These are phyloP conservation scores for Nymphalis polychloros DNA, from an alignment of 2,888 invertebrate genomes.

Conservation along the genomic window DNA sequence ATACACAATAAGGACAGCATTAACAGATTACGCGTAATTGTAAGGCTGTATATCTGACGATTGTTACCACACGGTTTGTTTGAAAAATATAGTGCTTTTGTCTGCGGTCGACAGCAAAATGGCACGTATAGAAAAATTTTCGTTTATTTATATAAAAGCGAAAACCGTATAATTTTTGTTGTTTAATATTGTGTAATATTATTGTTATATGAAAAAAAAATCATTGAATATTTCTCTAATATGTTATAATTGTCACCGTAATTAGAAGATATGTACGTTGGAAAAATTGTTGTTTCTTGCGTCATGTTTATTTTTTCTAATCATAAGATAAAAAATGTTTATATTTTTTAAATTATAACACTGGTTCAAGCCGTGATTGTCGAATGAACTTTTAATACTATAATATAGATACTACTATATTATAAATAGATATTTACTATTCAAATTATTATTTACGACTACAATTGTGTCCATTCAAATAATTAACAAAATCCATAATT, in stretches of 20 bases:
- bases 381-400: no score
- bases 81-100: slow-evolving; percentile 20
- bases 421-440: no score
- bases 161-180: slow-evolving; percentile 10
- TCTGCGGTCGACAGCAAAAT: slow-evolving; percentile 35
- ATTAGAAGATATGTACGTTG: slow-evolving; percentile 17
- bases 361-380: no score
- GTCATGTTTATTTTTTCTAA: neutral
- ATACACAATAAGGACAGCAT: slow-evolving; percentile 17
- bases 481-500: no score
- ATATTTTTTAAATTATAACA: no score
- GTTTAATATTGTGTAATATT: slow-evolving; percentile 39
- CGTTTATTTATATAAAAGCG: slow-evolving; percentile 36
- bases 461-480: no score
- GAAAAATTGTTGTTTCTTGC: slow-evolving; percentile 6
- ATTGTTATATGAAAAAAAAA: slow-evolving; percentile 9
- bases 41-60: slow-evolving; percentile 3
- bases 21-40: slow-evolving; percentile 8
- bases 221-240: slow-evolving; percentile 11
- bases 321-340: neutral
- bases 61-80: neutral
- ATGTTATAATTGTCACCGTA: slow-evolving; percentile 18
- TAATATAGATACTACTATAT: no score
- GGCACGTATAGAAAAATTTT: slow-evolving; percentile 19
- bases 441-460: no score